These are phyloP conservation scores for Colletes gigas DNA, from an alignment of 1,140 invertebrate species.

Conservation along the genomic window DNA sequence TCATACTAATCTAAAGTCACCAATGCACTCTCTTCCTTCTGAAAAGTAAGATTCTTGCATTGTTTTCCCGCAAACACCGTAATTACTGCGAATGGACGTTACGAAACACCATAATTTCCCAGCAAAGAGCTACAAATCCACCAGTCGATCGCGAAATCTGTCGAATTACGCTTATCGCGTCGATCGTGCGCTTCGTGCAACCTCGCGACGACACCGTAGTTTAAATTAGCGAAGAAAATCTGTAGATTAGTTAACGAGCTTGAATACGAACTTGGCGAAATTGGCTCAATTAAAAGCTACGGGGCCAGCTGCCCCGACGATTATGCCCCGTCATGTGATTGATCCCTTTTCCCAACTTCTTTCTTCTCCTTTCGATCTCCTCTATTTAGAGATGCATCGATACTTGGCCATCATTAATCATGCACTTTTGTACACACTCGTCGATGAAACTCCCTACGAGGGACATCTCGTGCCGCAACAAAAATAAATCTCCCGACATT, in stretches of 20 bases:
- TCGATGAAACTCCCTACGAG: conserved; percentile 62
- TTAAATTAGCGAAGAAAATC: conserved; percentile 75
- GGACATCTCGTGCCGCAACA: conserved; percentile 52
- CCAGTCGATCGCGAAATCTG: background rate
- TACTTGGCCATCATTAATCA: conserved; percentile 75
- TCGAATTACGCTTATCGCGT: background rate
- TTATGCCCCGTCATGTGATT: conserved; percentile 72
- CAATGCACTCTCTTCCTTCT: too few species aligned
- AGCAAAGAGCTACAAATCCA: background rate
- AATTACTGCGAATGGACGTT: too few species aligned
- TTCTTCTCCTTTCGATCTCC: conserved; percentile 66
- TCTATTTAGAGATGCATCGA: conserved; percentile 70
- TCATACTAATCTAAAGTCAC: too few species aligned
- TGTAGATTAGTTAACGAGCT: conserved; percentile 72
- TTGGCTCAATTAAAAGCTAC: conserved; percentile 74
- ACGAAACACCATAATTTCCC: too few species aligned
- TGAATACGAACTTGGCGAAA: conserved; percentile 68
- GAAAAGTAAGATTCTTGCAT: too few species aligned
- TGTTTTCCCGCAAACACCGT: too few species aligned
- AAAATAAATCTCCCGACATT: conserved; percentile 49
- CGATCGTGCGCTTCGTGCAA: background rate
- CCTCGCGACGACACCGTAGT: conserved; percentile 19
- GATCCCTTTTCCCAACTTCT: conserved; percentile 69
- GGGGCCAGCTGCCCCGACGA: conserved; percentile 64
- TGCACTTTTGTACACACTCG: conserved; percentile 69